Evolutionary conservation across 2,113 vertebrate species (phyloP), one percentile per base, ranked within the genome.

Genomic region (Aptenodytes patagonicus): DNA sequence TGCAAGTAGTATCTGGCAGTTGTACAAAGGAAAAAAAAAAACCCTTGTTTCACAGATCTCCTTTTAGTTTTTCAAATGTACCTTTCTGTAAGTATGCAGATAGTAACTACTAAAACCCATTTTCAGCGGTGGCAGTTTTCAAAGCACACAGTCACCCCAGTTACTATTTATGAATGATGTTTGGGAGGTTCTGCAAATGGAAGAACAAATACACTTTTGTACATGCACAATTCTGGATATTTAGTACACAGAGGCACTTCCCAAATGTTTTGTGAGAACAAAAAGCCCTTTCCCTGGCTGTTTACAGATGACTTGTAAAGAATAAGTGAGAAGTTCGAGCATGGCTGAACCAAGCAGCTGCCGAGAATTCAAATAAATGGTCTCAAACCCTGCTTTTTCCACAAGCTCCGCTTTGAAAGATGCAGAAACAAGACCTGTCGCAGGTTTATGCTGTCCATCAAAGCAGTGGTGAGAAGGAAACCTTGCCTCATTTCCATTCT

Each of bases 291-390:
- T 89, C 91, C 86, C 58, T 71, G 80, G 38, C 89, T 91, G 61
- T 93, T 96, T 95, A 91, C 91, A 96, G 80, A 92, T 95, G 94
- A 95, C 81, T 95, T 96, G 87, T 46, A 79, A 49, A 96, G 95
- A 95, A 92, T 91, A 95, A 96, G 66, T 17, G 29, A 94, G 65
- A 83, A 40, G 57, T 75, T 95, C 0, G 7, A 89, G 92, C 7
- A 0, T 64, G 80, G 80, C 51, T 97, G 96, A 97, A 51, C 54
- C 0, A 0, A 90, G 81, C 44, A 91, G 82, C 93, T 95, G 90
- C 81, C 9, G 29, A 72, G 83, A 77, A 84, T 83, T 82, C 91
- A 79, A 73, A 85, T 55, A 75, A 55, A 55, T 52, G 28, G 21
- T 89, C 72, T 87, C 76, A 75, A 71, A 44, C 44, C 42, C 60